Conservation (phyloP, 2,888 invertebrate species). For the Imbricaverruca yamaguchii region DNA sequence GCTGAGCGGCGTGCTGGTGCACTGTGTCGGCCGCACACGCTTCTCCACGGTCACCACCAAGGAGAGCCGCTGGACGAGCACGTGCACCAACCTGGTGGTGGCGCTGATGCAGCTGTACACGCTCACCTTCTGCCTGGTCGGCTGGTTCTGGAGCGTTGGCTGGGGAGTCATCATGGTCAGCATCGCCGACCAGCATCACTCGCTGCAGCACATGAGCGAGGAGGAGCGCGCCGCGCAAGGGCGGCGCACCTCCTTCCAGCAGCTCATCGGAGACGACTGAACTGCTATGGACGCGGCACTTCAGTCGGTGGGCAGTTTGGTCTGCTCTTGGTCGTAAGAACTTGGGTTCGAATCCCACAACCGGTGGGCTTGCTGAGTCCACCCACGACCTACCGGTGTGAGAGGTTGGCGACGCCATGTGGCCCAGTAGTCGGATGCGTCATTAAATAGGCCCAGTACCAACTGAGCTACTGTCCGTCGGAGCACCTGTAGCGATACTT, state of each 20-base stretch:
- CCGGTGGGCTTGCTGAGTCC: no score
- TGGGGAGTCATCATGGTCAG: slow-evolving; percentile 92
- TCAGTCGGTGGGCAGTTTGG: no score
- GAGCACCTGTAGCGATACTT: no score
- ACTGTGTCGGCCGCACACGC: slow-evolving; percentile 81
- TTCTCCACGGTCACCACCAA: slow-evolving; percentile 73
- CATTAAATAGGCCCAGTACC: no score
- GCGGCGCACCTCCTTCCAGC: slow-evolving; percentile 7
- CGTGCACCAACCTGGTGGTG: slow-evolving; percentile 76
- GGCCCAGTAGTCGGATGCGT: no score
- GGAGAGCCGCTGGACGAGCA: slow-evolving; percentile 65
- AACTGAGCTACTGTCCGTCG: no score
- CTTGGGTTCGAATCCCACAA: no score
- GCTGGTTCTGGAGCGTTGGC: slow-evolving; percentile 98
- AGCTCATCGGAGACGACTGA: not conserved
- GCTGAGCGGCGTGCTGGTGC: slow-evolving; percentile 76
- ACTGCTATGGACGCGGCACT: no score
- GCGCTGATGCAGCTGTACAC: slow-evolving; percentile 86
- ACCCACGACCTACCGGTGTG: no score
- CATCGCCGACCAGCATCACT: slow-evolving; percentile 66
- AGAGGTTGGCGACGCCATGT: no score
- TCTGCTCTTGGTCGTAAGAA: no score
- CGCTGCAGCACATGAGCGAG: not conserved
- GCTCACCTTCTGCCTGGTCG: slow-evolving; percentile 84
- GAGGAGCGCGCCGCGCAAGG: not conserved